Evolutionary conservation across 1,140 invertebrate genomes (phyloP).

Genomic region (Euglossa dilemma): DNA sequence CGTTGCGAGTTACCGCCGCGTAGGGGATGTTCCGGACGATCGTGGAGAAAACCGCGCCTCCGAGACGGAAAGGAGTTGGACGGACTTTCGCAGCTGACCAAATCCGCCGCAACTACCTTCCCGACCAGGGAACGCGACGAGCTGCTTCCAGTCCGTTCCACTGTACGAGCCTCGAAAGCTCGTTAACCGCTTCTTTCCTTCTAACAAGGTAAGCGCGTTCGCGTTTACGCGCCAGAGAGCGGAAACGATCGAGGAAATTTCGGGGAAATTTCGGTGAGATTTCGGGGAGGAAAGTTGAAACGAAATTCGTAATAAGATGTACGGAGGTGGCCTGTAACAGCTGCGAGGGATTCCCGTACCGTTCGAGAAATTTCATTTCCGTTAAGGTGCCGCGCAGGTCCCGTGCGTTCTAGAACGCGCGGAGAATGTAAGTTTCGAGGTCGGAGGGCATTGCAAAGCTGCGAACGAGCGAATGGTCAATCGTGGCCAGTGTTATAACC

Average conservation of each 20-base stretch:
- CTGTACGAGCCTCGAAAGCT: neutral
- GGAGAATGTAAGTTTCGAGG: neutral
- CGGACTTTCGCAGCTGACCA: slow-evolving; percentile 82
- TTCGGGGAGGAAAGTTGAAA: no score
- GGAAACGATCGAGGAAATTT: neutral
- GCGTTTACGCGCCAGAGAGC: neutral
- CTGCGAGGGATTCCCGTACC: neutral
- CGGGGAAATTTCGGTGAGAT: neutral
- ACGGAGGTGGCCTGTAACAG: neutral
- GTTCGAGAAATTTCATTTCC: slow-evolving; percentile 34
- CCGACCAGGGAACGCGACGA: slow-evolving; percentile 77
- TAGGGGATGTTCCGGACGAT: slow-evolving; percentile 48
- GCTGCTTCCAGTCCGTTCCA: slow-evolving; percentile 1
- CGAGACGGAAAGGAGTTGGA: slow-evolving; percentile 85
- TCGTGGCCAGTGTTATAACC: neutral
- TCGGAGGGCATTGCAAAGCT: neutral
- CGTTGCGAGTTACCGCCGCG: neutral
- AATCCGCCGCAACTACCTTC: slow-evolving; percentile 88
- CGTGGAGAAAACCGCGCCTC: slow-evolving; percentile 69
- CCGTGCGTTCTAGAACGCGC: neutral
- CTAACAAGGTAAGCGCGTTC: neutral
- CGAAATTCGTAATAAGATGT: slow-evolving; percentile 1
- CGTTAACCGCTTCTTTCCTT: neutral
- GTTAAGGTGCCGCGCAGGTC: neutral
- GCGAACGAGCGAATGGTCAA: slow-evolving; percentile 18